Base-by-base conservation (phyloP, 2,113 vertebrate genomes). In the Misgurnus anguillicaudatus region DNA sequence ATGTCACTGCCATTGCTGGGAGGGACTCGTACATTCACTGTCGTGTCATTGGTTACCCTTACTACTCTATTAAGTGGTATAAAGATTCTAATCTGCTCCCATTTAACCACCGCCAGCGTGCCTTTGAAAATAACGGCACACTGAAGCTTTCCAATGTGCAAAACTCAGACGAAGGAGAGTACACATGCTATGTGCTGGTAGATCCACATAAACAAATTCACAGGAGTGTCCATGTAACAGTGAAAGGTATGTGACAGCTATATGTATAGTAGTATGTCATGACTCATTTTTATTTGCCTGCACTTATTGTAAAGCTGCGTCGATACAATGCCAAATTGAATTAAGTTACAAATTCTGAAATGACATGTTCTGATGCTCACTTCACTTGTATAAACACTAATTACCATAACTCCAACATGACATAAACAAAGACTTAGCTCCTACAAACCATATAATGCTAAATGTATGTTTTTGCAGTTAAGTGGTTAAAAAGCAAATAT, bases 1-100 rank as follows among this genome's bases (percentile, higher is more conserved):
- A 99, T 82, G 96, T 99, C 91, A 99, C 98, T 21, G 98, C 98
- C 31, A 98, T 99, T 63, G 98, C 95, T 0, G 98, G 98, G 10
- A 92, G 97, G 80, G 97, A 99, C 83, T 97, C 96, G 0, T 99
- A 96, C 53, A 95, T 99, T 71, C 97, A 99, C 91, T 99, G 98
- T 51, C 95, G 97, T 0, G 97, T 99, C 67, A 98, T 99, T 4
- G 98, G 98, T 80, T 99, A 99, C 71, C 98, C 98, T 0, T 99
- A 99, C 80, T 99, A 99, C 90, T 99, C 97, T 87, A 99, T 99
- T 88, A 99, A 99, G 85, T 99, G 98, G 98, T 99, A 98, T 90
- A 99, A 99, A 92, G 97, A 99, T 87, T 97, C 96, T 0, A 96
- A 96, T 2, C 91, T 99, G 85, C 92, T 99, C 14, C 98, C 98